Conservation (phyloP, 1,140 invertebrate species). For the Caenorhabditis latens region DNA sequence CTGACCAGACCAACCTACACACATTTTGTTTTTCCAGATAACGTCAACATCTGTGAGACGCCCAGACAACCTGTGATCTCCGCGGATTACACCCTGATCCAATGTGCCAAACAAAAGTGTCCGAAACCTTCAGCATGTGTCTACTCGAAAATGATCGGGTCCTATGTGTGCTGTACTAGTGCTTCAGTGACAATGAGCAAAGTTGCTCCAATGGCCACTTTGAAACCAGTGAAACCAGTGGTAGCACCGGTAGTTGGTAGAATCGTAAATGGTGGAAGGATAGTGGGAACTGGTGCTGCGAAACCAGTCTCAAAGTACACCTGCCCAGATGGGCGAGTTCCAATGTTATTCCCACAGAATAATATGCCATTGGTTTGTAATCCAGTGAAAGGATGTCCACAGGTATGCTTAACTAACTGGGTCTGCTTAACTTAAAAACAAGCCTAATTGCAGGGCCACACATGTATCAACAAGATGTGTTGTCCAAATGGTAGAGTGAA, state of each 20-base stretch:
- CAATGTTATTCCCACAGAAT: constrained; percentile 70
- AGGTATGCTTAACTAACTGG: background rate
- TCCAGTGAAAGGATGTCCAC: constrained; percentile 64
- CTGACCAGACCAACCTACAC: background rate
- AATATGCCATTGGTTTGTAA: constrained; percentile 68
- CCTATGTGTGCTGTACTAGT: constrained; percentile 70
- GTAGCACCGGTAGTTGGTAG: constrained; percentile 10
- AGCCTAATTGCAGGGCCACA: constrained; percentile 52
- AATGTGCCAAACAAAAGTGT: constrained; percentile 59
- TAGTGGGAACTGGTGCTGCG: constrained; percentile 4
- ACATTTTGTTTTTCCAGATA: constrained; percentile 4
- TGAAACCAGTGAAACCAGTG: background rate
- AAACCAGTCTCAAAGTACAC: constrained; percentile 10
- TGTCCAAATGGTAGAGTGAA: constrained; percentile 61
- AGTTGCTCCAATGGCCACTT: background rate
- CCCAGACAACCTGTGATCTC: constrained; percentile 36
- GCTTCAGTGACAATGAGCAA: constrained; percentile 20
- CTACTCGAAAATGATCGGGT: constrained; percentile 68
- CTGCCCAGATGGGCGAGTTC: constrained; percentile 69
- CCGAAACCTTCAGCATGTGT: constrained; percentile 64
- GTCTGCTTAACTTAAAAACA: background rate
- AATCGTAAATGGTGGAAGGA: constrained; percentile 2
- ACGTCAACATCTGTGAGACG: constrained; percentile 52
- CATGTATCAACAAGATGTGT: constrained; percentile 67
- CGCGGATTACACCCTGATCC: constrained; percentile 62